These are phyloP conservation scores for Syritta pipiens DNA, from an alignment of 2,888 invertebrate genomes.

Conservation along the genomic window DNA sequence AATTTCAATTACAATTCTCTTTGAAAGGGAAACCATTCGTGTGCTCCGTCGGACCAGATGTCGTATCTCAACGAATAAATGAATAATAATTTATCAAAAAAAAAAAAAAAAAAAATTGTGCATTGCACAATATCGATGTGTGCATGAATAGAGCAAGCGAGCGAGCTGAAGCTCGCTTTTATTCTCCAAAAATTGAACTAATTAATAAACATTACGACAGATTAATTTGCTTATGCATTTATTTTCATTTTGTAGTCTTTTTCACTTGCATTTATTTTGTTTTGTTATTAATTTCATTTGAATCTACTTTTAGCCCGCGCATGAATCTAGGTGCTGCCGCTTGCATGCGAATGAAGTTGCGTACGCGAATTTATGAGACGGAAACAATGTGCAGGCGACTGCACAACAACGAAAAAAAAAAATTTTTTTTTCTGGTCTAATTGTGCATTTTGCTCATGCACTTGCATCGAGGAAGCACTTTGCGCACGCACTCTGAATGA, in stretches of 20 bases:
- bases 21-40: conserved; percentile 45
- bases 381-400: conserved; percentile 37
- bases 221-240: conserved; percentile 39
- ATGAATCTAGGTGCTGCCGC: not conserved
- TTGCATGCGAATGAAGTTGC: conserved; percentile 33
- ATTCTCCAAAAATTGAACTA: conserved; percentile 40
- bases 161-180: conserved; percentile 4
- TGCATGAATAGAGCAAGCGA: not conserved
- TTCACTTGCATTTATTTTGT: conserved; percentile 4
- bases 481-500: conserved; percentile 5
- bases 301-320: conserved; percentile 19
- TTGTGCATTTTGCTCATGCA: conserved; percentile 45
- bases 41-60: conserved; percentile 19
- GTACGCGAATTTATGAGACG: conserved; percentile 53
- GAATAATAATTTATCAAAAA: conserved; percentile 33
- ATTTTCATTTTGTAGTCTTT: not conserved
- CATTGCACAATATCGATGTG: conserved; percentile 16
- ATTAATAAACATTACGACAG: conserved; percentile 53
- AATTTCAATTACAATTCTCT: conserved; percentile 48
- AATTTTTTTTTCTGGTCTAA: conserved; percentile 45
- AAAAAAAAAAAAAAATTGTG: not conserved
- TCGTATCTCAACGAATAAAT: conserved; percentile 6
- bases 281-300: conserved; percentile 9
- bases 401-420: conserved; percentile 13
- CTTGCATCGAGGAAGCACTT: too few species aligned